Evolutionary conservation across 1,140 invertebrate genomes (phyloP), one percentile per base, ranked within the genome.

Genomic region (Episyrphus balteatus): DNA sequence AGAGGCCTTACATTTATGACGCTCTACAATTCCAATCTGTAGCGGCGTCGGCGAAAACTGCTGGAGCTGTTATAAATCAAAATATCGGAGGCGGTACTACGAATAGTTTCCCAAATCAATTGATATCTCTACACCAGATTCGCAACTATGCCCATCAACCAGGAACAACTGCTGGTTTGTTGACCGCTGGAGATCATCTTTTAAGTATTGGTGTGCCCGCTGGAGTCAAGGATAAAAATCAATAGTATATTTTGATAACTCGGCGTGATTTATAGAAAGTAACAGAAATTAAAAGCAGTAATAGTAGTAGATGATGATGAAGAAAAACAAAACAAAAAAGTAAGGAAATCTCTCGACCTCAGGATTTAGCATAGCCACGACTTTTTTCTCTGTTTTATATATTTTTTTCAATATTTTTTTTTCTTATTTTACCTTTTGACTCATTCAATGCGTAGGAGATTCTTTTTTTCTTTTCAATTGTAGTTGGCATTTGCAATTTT

Each of bases 121-220:
- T 96, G 57, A 92, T 97, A 59, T 94, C 91, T 51, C 75, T 98
- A 45, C 91, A 96, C 71, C 92, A 96, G 72, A 96, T 97, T 58
- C 80, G 92, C 59, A 98, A 95, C 69, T 96, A 95, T 73, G 90
- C 92, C 50, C 89, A 92, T 67, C 90, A 93, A 66, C 89, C 89
- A 7, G 58, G 63, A 15, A 75, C 73, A 72, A 48, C 68, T 69
- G 53, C 75, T 74, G 76, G 74, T 7, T 54, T 66, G 21, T 53
- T 67, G 40, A 46, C 46, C 11, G 51, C 61, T 32, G 49, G 61
- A 51, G 66, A 68, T 54, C 66, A 68, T 53, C 50, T 68, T 15
- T 40, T 68, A n/a, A 61, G 66, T 17, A 55, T 68, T 30, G 52
- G 51, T 19, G 47, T 49, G 11, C 55, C 58, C 14, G 53, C 53